A percentile compares a stretch with the other conserved stretches of the same genome.
Evolutionary conservation across 1,140 invertebrate species (phyloP).

Genomic region (Meteorus sp.): DNA sequence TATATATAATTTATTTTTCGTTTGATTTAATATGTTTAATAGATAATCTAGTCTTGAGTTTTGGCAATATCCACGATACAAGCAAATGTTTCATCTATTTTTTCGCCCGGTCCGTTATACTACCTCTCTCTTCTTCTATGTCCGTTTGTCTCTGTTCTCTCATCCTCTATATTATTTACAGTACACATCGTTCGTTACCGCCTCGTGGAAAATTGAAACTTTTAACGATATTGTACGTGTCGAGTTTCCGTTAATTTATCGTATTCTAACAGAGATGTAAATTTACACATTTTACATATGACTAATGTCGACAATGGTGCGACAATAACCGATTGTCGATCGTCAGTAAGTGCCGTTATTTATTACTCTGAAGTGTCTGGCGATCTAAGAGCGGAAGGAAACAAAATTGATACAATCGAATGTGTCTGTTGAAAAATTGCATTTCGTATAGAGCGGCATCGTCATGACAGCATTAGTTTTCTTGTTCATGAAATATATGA

Average conservation of each 20-base stretch:
- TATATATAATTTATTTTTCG: conserved; percentile 28
- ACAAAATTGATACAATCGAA: background rate
- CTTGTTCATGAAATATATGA: conserved; percentile 19
- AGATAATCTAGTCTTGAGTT: conserved; percentile 40
- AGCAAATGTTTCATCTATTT: conserved; percentile 36
- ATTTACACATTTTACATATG: background rate
- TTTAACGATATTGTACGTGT: too few relatives aligned
- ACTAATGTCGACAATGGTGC: conserved; percentile 30
- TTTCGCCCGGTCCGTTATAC: background rate
- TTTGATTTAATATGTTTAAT: conserved; percentile 24
- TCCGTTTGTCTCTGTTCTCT: background rate
- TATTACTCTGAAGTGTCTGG: background rate
- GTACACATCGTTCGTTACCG: too few relatives aligned
- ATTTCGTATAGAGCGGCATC: background rate
- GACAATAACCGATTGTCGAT: conserved; percentile 37
- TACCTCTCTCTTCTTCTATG: background rate
- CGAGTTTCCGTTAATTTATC: background rate
- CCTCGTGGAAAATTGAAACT: too few relatives aligned
- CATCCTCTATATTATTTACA: background rate
- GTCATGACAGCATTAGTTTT: background rate
- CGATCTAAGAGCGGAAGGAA: conserved; percentile 24
- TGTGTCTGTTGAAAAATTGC: conserved; percentile 14
- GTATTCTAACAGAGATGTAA: background rate
- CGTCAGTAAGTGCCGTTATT: conserved; percentile 23
- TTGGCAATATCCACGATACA: conserved; percentile 44